These are phyloP conservation scores for Apostichopus japonicus DNA, from an alignment of 35 echinoderm and acorn worm genomes.

Conservation along the genomic window DNA sequence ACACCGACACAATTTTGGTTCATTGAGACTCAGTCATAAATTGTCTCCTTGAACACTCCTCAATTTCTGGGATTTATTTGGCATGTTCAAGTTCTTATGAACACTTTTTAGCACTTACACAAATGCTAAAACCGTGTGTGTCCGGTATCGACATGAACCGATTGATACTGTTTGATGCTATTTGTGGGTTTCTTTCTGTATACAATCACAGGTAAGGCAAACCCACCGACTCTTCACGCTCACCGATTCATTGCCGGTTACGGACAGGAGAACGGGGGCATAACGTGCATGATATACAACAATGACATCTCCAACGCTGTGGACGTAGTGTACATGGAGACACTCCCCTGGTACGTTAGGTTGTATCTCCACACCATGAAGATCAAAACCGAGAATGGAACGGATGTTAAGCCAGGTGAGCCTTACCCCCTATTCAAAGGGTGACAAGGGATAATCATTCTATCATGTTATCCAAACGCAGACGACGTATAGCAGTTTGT, in stretches of 20 bases:
- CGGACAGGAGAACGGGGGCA: slow-evolving; percentile 89
- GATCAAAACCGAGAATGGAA: slow-evolving; percentile 63
- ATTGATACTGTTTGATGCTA: not conserved
- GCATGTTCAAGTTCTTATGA: too few species aligned
- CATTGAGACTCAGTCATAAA: too few species aligned
- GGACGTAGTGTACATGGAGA: slow-evolving; percentile 84
- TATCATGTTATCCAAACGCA: too few species aligned
- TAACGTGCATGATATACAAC: slow-evolving; percentile 76
- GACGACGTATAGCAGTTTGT: too few species aligned
- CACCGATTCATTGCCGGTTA: slow-evolving; percentile 81
- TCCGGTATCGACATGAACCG: too few species aligned
- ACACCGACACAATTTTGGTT: too few species aligned
- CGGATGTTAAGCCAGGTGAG: slow-evolving; percentile 77
- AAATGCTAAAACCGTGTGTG: too few species aligned
- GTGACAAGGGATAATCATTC: too few species aligned
- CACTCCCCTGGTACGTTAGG: slow-evolving; percentile 87
- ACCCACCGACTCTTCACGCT: slow-evolving; percentile 72
- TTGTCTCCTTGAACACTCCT: too few species aligned
- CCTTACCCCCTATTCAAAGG: too few species aligned
- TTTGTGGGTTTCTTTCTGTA: not conserved
- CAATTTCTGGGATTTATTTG: too few species aligned
- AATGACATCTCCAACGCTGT: slow-evolving; percentile 59
- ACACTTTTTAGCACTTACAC: too few species aligned
- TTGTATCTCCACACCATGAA: slow-evolving; percentile 86
- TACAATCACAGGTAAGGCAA: slow-evolving; percentile 28